Evolutionary conservation across 2,888 invertebrate genomes (phyloP).

Genomic region (Cheilosia pagana): DNA sequence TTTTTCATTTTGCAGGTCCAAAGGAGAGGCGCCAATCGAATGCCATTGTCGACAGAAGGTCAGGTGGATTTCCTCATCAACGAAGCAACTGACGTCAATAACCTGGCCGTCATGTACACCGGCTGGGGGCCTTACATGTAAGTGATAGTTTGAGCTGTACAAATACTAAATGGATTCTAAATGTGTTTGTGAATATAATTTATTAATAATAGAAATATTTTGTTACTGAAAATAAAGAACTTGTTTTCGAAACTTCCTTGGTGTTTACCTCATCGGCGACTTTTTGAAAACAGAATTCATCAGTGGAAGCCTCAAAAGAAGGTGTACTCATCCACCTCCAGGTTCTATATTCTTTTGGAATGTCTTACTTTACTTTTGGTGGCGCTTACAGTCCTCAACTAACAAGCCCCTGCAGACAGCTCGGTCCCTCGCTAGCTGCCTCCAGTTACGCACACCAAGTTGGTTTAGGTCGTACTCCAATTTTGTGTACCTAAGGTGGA

Average conservation of each 20-base stretch:
- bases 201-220: conserved; percentile 6
- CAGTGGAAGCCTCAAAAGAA: no score
- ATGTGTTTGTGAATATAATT: conserved; percentile 31
- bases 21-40: conserved; percentile 86
- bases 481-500: no score
- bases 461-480: no score
- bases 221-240: background rate
- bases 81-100: conserved; percentile 94
- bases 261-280: background rate
- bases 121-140: conserved; percentile 97
- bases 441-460: no score
- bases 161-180: background rate
- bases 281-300: no score
- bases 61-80: conserved; percentile 96
- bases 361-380: no score
- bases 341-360: no score
- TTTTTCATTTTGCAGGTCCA: conserved; percentile 84
- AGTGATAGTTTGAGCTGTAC: conserved; percentile 69
- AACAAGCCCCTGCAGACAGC: no score
- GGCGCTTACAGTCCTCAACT: no score
- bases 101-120: conserved; percentile 97
- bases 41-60: conserved; percentile 95
- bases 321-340: no score
- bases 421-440: no score
- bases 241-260: background rate